phyloP scores from a whole-genome alignment of 2,888 invertebrate species.

The Callyntrura guangdongensis region DNA sequence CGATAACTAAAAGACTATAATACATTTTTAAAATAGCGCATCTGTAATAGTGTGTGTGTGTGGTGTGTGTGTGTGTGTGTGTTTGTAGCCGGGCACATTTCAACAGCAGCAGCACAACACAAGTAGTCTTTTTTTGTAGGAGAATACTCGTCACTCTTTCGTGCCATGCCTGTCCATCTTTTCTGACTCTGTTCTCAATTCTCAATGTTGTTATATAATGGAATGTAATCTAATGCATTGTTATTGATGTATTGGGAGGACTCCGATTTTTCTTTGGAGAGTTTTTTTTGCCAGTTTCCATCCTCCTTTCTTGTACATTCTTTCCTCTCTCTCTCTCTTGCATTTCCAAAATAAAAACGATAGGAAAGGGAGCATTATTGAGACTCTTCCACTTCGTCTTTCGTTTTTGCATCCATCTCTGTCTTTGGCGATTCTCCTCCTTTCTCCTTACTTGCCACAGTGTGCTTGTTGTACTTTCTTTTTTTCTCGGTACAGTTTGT shows the following conservation, averaged over 20 bases:
- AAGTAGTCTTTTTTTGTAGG: slow-evolving; percentile 2
- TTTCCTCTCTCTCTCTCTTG: slow-evolving; percentile 38
- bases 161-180: slow-evolving; percentile 70
- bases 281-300: slow-evolving; percentile 64
- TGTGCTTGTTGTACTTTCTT: slow-evolving; percentile 41
- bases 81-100: slow-evolving; percentile 18
- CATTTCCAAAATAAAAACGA: slow-evolving; percentile 62
- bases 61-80: too few relatives aligned
- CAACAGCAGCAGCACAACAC: slow-evolving; percentile 24
- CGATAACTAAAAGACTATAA: slow-evolving; percentile 44
- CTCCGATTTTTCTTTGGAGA: slow-evolving; percentile 76
- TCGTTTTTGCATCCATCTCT: slow-evolving; percentile 75
- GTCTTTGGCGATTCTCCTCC: slow-evolving; percentile 72
- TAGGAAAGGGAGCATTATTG: slow-evolving; percentile 49
- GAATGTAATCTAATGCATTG: slow-evolving; percentile 81
- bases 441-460: slow-evolving; percentile 57
- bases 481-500: slow-evolving; percentile 21
- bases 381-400: slow-evolving; percentile 62
- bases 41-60: neutral
- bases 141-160: slow-evolving; percentile 69
- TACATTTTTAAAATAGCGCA: slow-evolving; percentile 49
- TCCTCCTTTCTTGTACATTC: slow-evolving; percentile 59
- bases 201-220: slow-evolving; percentile 70
- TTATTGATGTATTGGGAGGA: slow-evolving; percentile 81
- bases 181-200: slow-evolving; percentile 61